phyloP scores from a whole-genome alignment of 1,140 invertebrate species.

The Wasmannia auropunctata region DNA sequence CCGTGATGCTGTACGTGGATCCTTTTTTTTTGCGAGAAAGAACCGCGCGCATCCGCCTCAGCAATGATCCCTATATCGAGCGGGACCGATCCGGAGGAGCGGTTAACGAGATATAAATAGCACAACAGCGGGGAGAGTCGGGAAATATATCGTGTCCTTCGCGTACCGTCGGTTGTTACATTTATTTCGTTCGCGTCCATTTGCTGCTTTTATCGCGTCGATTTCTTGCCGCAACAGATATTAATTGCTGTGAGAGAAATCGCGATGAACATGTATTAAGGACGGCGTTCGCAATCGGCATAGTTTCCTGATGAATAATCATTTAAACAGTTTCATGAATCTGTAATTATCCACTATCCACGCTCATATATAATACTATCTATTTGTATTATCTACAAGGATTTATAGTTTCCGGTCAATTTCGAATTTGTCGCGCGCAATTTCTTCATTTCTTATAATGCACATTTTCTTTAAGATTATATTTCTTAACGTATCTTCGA shows the following conservation, averaged over 20 bases:
- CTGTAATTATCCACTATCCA: neutral
- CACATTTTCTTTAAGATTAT: neutral
- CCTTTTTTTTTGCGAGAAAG: conserved; percentile 39
- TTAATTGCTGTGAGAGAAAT: conserved; percentile 46
- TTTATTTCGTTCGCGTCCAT: conserved; percentile 42
- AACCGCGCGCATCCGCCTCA: conserved; percentile 35
- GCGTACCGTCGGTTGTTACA: conserved; percentile 47
- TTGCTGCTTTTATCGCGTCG: conserved; percentile 48
- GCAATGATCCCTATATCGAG: conserved; percentile 52
- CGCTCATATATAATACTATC: neutral
- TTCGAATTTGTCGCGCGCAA: neutral
- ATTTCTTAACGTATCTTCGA: conserved; percentile 5
- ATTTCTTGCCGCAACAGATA: conserved; percentile 47
- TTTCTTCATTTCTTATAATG: neutral
- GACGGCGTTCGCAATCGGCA: neutral
- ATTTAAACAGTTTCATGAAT: conserved; percentile 20
- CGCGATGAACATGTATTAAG: conserved; percentile 34
- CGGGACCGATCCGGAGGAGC: conserved; percentile 45
- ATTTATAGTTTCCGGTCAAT: conserved; percentile 1
- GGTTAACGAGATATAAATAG: conserved; percentile 58
- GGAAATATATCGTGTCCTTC: conserved; percentile 51
- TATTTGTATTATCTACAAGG: neutral
- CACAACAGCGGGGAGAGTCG: conserved; percentile 20
- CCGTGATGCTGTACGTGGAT: neutral
- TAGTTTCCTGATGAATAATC: conserved; percentile 21